A percentile compares a stretch with the other conserved stretches of the same genome.
phyloP scores from a whole-genome alignment of 2,888 invertebrate genomes.

The Mesorhabditis belari region DNA sequence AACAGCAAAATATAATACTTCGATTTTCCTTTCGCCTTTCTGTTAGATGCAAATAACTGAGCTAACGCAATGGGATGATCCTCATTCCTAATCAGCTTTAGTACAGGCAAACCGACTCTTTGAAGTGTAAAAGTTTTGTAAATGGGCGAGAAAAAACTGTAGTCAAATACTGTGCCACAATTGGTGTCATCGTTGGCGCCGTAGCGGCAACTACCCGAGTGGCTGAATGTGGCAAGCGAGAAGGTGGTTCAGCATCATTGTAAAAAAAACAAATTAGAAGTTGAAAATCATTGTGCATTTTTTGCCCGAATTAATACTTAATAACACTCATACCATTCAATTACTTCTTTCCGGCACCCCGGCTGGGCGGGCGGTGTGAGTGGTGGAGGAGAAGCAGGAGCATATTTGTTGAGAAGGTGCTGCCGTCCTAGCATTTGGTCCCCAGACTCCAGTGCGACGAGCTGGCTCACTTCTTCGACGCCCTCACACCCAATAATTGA shows the following conservation, averaged over 20 bases:
- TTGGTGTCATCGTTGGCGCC: too few species aligned
- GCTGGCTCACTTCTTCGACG: not conserved
- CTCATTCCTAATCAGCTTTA: not conserved
- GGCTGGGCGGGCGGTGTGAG: not conserved
- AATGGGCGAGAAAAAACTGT: too few species aligned
- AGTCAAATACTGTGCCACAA: too few species aligned
- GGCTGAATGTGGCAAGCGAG: too few species aligned
- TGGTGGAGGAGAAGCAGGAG: not conserved
- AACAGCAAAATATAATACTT: not conserved
- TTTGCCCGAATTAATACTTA: too few species aligned
- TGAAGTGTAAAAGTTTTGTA: too few species aligned
- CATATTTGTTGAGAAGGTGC: not conserved
- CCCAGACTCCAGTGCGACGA: not conserved
- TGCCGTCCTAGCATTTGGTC: not conserved
- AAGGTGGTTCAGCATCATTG: not conserved
- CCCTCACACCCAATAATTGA: not conserved
- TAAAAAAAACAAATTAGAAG: not conserved
- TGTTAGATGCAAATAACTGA: not conserved
- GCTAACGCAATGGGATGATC: not conserved
- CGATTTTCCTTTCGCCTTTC: not conserved
- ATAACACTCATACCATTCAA: too few species aligned
- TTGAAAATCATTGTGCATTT: not conserved
- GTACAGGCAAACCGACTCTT: not conserved
- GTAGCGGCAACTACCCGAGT: too few species aligned
- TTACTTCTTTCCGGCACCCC: too few species aligned